These are phyloP conservation scores for Diaphora mendica DNA, from an alignment of 2,888 invertebrate genomes.

Conservation along the genomic window DNA sequence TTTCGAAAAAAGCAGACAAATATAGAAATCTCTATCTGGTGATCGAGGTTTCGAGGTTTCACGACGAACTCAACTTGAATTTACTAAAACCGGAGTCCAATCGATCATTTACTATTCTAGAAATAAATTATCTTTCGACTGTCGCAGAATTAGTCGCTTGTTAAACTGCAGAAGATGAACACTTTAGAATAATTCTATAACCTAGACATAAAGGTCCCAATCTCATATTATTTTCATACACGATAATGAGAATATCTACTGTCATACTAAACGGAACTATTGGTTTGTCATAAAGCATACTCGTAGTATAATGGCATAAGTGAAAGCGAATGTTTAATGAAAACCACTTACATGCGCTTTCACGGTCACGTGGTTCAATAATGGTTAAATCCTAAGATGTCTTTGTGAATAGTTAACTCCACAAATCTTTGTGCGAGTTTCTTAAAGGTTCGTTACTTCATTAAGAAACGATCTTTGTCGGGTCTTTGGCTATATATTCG, in stretches of 20 bases:
- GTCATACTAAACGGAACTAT: not conserved
- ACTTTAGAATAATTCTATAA: not conserved
- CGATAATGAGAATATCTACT: not conserved
- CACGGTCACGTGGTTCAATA: not conserved
- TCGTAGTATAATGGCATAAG: not conserved
- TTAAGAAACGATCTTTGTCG: not conserved
- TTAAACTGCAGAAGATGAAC: not conserved
- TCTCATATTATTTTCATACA: not conserved
- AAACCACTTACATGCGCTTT: slow-evolving; percentile 1
- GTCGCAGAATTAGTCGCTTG: not conserved
- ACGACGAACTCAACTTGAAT: no score
- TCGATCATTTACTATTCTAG: not conserved
- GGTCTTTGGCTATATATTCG: not conserved
- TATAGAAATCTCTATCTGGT: no score
- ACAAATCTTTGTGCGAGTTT: slow-evolving; percentile 27
- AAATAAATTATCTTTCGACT: not conserved
- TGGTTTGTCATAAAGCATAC: not conserved
- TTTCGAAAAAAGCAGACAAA: no score
- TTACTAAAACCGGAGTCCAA: not conserved
- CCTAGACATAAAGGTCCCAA: not conserved
- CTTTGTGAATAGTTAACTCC: slow-evolving; percentile 47
- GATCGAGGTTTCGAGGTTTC: no score
- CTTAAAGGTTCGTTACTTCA: slow-evolving; percentile 18
- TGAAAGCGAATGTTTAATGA: slow-evolving; percentile 2
- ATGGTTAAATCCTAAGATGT: slow-evolving; percentile 12